Conservation (phyloP, 2,888 invertebrate species). For the Andrena bucephala region DNA sequence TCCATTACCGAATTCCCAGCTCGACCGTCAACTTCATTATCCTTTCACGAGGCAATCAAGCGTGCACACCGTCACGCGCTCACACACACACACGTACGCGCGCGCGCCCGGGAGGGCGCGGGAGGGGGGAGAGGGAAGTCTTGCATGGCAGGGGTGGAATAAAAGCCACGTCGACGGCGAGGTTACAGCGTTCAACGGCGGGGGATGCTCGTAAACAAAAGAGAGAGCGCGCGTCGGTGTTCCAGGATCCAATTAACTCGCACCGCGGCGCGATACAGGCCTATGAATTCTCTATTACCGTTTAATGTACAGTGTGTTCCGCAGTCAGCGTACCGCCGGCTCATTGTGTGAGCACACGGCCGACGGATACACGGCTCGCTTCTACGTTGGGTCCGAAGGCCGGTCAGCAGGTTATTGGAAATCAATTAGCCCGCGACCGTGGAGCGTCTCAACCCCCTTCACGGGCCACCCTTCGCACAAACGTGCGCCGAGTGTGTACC, state of each 20-base stretch:
- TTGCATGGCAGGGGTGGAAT: neutral
- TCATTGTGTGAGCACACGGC: conserved; percentile 54
- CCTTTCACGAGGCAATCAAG: conserved; percentile 5
- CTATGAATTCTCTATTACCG: conserved; percentile 32
- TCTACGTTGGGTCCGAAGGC: conserved; percentile 69
- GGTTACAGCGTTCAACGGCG: neutral
- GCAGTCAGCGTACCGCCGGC: conserved; percentile 57
- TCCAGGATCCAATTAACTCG: conserved; percentile 26
- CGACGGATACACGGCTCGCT: conserved; percentile 51
- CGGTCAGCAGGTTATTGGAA: conserved; percentile 77
- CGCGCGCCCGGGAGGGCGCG: no score
- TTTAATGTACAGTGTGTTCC: conserved; percentile 50
- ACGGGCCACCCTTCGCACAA: conserved; percentile 22
- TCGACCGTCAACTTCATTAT: neutral
- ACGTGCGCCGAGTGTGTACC: conserved; percentile 20
- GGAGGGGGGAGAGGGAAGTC: neutral
- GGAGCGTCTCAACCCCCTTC: conserved; percentile 31
- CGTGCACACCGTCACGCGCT: neutral
- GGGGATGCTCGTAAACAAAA: neutral
- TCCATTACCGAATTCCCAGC: conserved; percentile 1
- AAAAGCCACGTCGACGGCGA: neutral
- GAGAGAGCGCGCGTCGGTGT: neutral
- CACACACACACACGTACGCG: no score
- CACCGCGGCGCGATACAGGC: conserved; percentile 2
- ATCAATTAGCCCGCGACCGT: conserved; percentile 76